Evolutionary conservation across 2,113 vertebrate species (phyloP).

Genomic region (Scophthalmus maximus): DNA sequence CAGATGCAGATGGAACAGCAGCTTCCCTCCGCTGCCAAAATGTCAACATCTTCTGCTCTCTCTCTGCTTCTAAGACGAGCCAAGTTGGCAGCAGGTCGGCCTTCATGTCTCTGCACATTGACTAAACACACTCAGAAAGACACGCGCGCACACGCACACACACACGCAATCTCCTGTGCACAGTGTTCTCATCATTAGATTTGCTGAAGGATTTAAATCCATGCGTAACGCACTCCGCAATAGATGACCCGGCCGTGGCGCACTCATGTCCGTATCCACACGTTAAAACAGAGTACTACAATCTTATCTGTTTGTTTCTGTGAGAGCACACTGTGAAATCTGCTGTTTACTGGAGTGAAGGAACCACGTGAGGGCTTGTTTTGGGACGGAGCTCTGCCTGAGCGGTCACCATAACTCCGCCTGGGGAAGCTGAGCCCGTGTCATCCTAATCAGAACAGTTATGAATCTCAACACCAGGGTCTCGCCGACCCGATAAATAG

Average conservation of each 20-base stretch:
- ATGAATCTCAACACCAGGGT: conserved; percentile 37
- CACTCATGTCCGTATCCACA: conserved; percentile 2
- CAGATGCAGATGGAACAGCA: conserved; percentile 71
- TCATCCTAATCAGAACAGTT: conserved; percentile 52
- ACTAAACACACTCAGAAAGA: conserved; percentile 19
- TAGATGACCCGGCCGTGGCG: not conserved
- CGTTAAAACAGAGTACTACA: conserved; percentile 7
- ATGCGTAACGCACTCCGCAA: conserved; percentile 1
- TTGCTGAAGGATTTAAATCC: conserved; percentile 26
- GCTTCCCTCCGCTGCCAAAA: conserved; percentile 74
- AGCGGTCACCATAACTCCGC: conserved; percentile 73
- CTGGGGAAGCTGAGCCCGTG: conserved; percentile 47
- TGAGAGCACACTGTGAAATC: conserved; percentile 35
- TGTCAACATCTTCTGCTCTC: conserved; percentile 77
- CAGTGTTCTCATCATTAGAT: conserved; percentile 26
- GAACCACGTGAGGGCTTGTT: conserved; percentile 64
- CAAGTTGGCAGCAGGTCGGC: conserved; percentile 71
- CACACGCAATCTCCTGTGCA: conserved; percentile 16
- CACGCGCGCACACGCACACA: conserved; percentile 7
- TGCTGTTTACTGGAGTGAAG: conserved; percentile 43
- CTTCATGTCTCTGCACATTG: conserved; percentile 51
- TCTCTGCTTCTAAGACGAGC: conserved; percentile 50
- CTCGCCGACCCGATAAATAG: conserved; percentile 68
- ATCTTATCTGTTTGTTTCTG: conserved; percentile 52
- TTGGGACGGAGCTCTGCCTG: conserved; percentile 50